phyloP scores from a whole-genome alignment of 2,113 vertebrate species.

The Telmatochromis sp. region DNA sequence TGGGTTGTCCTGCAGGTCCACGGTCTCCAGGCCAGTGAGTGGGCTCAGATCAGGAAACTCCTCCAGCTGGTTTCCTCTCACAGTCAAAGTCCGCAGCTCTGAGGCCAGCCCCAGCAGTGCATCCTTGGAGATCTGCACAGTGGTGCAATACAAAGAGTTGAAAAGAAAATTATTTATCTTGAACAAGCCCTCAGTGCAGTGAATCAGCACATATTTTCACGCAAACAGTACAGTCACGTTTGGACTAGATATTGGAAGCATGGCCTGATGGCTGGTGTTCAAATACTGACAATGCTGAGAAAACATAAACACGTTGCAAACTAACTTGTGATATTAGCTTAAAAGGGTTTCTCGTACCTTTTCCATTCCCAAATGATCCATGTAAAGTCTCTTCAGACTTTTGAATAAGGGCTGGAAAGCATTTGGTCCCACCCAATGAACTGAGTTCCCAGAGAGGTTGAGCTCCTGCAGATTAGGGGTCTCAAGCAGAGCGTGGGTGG shows the following conservation, averaged over 20 bases:
- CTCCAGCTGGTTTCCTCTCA: constrained; percentile 81
- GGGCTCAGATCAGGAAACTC: constrained; percentile 68
- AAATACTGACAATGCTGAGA: background rate
- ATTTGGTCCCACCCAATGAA: constrained; percentile 52
- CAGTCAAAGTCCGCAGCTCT: constrained; percentile 71
- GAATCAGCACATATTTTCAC: background rate
- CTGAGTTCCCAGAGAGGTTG: constrained; percentile 77
- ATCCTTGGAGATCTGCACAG: constrained; percentile 57
- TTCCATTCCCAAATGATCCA: constrained; percentile 77
- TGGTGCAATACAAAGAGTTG: background rate
- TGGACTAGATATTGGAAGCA: background rate
- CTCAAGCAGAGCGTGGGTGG: constrained; percentile 63
- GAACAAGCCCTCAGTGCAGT: background rate
- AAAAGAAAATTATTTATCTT: background rate
- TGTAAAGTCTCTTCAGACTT: constrained; percentile 79
- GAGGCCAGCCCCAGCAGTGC: constrained; percentile 76
- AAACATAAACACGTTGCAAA: background rate
- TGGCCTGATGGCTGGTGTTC: background rate
- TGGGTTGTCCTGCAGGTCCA: constrained; percentile 81
- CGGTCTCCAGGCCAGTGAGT: constrained; percentile 73
- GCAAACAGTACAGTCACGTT: background rate
- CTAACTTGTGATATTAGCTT: background rate
- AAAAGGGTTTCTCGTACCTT: constrained; percentile 48
- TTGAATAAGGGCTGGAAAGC: constrained; percentile 70
- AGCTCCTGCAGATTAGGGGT: constrained; percentile 73